Base-by-base conservation (phyloP, 2,797 vertebrate genomes). In the Tenualosa ilisha region DNA sequence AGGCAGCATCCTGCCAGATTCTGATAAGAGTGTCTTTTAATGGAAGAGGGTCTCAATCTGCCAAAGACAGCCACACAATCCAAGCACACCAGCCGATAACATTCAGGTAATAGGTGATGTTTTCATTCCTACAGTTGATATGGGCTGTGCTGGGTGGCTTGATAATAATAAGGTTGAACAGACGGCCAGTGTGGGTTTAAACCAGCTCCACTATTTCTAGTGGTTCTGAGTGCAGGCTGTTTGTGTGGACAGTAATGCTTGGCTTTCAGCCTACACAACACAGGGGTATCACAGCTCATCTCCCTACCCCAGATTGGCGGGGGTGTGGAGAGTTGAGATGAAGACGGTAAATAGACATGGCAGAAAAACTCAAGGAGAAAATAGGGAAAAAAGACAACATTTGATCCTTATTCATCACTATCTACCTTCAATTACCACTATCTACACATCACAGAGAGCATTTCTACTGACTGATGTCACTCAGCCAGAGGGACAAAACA, bases 181-280 rank as follows among this genome's bases (percentile, higher is more conserved):
- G 72, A 46, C 15, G 40, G 37, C 5, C 17, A 43, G 40, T 11
- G 40, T 79, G 72, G 72, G 72, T 79, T 43, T 79, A 43, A 79
- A 79, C 72, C 72, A 79, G 72, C 37, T 20, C 1, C 15, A 22
- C 72, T 79, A 79, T 79, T 79, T 79, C 37, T 79, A 40, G 37
- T 31, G 37, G 15, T 40, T 22, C 12, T 43, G 72, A 79, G 15
- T 22, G 43, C 72, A 79, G 6, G 22, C 72, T 79, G 22, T 24
- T 61, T 61, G 20, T 37, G 26, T 79, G 72, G 72, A 79, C 72
- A 20, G 40, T 79, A 79, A 43, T 0, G 68, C 37, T 75, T 75
- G 72, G 72, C 72, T 79, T 17, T 15, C 72, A 79, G 72, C 72
- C 72, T 46, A n/a, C 72, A 79, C 72, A 15, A 20, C 20, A n/a